These are phyloP conservation scores for Oncorhynchus tshawytscha DNA, from an alignment of 2,113 vertebrate genomes.

Conservation along the genomic window DNA sequence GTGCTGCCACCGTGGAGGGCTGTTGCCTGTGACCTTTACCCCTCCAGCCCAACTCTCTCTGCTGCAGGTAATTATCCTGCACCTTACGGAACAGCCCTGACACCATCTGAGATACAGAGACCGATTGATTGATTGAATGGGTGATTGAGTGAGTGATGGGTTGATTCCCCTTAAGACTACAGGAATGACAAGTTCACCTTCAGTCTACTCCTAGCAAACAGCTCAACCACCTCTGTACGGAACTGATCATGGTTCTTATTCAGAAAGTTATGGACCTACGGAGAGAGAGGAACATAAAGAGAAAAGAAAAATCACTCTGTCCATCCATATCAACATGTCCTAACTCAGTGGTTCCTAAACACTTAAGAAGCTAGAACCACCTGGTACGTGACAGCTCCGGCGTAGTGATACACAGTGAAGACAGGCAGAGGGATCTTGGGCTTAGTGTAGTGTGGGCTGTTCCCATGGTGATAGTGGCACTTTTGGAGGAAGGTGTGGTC, in stretches of 20 bases:
- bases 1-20: conserved; percentile 73
- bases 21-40: conserved; percentile 66
- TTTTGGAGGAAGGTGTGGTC: conserved; percentile 96
- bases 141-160: too few species aligned
- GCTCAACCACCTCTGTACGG: conserved; percentile 78
- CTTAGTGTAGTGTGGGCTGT: conserved; percentile 81
- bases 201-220: conserved; percentile 81
- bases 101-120: conserved; percentile 71
- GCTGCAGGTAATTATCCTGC: conserved; percentile 66
- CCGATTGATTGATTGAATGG: too few species aligned
- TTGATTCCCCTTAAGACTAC: too few species aligned
- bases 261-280: conserved; percentile 89
- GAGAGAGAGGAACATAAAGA: not conserved
- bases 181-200: conserved; percentile 70
- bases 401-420: conserved; percentile 87
- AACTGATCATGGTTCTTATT: conserved; percentile 87
- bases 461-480: conserved; percentile 89
- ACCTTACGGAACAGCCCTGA: conserved; percentile 80
- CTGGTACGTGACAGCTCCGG: conserved; percentile 91
- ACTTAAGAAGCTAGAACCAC: conserved; percentile 32
- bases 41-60: conserved; percentile 61
- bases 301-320: too few species aligned
- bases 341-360: too few species aligned
- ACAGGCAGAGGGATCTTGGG: conserved; percentile 88
- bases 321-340: too few species aligned